Conservation (phyloP, 2,797 vertebrate species). For the Streptopelia turtur region DNA sequence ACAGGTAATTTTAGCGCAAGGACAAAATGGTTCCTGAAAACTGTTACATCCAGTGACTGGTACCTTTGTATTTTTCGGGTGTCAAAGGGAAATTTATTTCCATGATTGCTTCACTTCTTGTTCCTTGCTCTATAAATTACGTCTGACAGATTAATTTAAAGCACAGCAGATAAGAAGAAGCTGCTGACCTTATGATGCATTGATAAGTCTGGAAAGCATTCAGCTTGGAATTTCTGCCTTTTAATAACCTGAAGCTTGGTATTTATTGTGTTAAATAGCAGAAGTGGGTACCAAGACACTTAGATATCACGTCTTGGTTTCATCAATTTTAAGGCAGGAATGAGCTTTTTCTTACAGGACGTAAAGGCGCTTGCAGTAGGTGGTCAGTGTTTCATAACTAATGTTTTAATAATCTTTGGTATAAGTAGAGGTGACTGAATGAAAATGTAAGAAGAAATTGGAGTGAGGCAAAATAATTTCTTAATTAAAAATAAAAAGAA, state of each 20-base stretch:
- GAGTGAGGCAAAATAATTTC: background rate
- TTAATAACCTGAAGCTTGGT: background rate
- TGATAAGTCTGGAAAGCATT: background rate
- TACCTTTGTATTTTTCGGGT: background rate
- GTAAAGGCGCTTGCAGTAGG: background rate
- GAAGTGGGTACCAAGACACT: background rate
- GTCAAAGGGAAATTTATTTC: background rate
- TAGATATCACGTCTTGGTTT: background rate
- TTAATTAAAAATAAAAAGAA: background rate
- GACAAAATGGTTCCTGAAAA: background rate
- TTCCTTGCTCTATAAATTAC: background rate
- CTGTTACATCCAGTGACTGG: background rate
- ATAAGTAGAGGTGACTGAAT: background rate
- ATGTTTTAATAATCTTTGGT: background rate
- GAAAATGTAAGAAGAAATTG: background rate
- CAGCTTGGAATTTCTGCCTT: background rate
- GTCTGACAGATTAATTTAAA: slow-evolving; percentile 2
- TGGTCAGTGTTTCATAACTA: accelerated
- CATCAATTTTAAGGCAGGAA: background rate
- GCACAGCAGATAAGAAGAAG: background rate
- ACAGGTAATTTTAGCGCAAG: background rate
- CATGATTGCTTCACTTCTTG: background rate
- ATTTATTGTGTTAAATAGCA: background rate
- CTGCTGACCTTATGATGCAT: background rate
- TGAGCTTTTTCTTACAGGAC: background rate